phyloP scores from a whole-genome alignment of 92 coral and sea anemone species.

The Montipora capitata region DNA sequence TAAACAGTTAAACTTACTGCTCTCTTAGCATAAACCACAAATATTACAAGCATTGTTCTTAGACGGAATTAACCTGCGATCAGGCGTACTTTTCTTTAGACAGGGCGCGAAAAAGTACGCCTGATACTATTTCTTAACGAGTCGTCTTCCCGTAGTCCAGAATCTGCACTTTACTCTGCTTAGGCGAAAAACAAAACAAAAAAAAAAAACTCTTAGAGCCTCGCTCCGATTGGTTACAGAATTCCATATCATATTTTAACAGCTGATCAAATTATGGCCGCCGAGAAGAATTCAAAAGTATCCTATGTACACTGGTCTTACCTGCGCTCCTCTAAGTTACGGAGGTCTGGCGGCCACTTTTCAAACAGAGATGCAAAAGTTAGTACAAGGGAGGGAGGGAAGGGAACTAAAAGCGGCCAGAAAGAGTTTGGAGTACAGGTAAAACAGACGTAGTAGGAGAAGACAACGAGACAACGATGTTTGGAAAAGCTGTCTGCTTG shows the following conservation, averaged over 20 bases:
- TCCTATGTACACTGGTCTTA: conserved; percentile 24
- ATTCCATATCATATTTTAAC: background rate
- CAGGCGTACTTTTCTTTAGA: too few relatives aligned
- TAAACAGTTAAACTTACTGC: too few relatives aligned
- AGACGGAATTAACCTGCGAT: too few relatives aligned
- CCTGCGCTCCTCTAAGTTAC: conserved; percentile 17
- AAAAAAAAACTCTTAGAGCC: too few relatives aligned
- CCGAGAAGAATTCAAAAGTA: background rate
- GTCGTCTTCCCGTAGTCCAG: too few relatives aligned
- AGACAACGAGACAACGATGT: background rate
- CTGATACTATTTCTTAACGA: too few relatives aligned
- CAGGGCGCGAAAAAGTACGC: too few relatives aligned
- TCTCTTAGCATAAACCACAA: too few relatives aligned
- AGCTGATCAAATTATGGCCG: background rate
- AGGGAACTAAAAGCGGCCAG: conserved; percentile 21
- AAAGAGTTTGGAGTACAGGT: background rate
- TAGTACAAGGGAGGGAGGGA: conserved; percentile 10
- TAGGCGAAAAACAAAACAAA: too few relatives aligned
- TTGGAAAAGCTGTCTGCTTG: background rate
- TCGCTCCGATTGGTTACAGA: too few relatives aligned
- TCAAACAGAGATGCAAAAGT: background rate
- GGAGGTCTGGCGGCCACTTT: background rate
- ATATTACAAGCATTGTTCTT: too few relatives aligned
- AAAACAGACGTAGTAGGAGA: background rate
- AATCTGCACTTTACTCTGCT: too few relatives aligned